phyloP scores from a whole-genome alignment of 2,888 invertebrate genomes.

The Epicampocera succincta region DNA sequence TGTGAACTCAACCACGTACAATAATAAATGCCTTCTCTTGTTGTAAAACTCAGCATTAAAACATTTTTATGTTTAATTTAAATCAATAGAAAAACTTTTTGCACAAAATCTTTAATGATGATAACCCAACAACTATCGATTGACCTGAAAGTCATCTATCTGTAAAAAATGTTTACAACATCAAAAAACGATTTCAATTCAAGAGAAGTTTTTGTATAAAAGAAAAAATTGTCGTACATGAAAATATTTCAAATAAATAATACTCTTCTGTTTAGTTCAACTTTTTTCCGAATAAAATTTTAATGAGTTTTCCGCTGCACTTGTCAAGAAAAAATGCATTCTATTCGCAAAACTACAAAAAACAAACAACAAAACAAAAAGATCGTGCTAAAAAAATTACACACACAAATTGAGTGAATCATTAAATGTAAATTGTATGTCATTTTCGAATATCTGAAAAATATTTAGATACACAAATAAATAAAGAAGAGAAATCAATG shows the following conservation, averaged over 20 bases:
- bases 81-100: too few species aligned
- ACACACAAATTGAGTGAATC: conserved; percentile 26
- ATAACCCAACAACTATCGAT: not conserved
- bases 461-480: not conserved
- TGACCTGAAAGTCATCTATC: conserved; percentile 5
- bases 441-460: conserved; percentile 19
- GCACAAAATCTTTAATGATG: not conserved
- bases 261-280: not conserved
- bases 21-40: too few species aligned
- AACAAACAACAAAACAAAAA: too few species aligned
- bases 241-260: conserved; percentile 7
- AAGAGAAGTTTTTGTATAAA: not conserved
- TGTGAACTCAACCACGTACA: too few species aligned
- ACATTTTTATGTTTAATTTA: too few species aligned
- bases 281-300: not conserved
- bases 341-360: not conserved
- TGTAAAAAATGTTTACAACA: not conserved
- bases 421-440: conserved; percentile 36
- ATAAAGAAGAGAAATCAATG: conserved; percentile 17
- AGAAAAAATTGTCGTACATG: not conserved
- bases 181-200: not conserved
- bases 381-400: not conserved
- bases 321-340: not conserved
- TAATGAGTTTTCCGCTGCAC: not conserved
- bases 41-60: too few species aligned